These are phyloP conservation scores for Anthophora plumipes DNA, from an alignment of 2,888 invertebrate genomes.

Conservation along the genomic window DNA sequence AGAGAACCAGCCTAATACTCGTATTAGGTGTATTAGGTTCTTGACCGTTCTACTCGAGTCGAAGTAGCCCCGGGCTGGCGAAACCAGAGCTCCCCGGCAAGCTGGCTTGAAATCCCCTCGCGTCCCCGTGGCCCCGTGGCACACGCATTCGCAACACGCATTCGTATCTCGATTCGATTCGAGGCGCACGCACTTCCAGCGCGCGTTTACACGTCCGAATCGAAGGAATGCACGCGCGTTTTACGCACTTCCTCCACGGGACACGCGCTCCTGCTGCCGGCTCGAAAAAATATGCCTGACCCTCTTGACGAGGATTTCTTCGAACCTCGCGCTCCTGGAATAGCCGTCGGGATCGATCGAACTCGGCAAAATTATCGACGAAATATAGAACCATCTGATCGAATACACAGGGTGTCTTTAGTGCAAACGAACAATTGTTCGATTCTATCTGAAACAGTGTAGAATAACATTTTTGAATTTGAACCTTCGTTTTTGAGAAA, in stretches of 20 bases:
- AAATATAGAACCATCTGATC: too few species aligned
- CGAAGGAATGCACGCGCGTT: conserved; percentile 58
- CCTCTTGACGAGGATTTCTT: conserved; percentile 2
- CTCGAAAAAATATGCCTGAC: neutral
- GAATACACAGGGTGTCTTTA: too few species aligned
- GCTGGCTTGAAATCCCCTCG: conserved; percentile 35
- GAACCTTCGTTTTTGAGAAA: too few species aligned
- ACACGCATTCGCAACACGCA: conserved; percentile 48
- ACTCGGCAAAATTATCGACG: neutral
- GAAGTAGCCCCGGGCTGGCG: conserved; percentile 74
- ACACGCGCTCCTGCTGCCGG: conserved; percentile 10
- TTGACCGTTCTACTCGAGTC: conserved; percentile 72
- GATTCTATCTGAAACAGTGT: too few species aligned
- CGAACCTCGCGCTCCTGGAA: conserved; percentile 1
- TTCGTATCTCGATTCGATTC: conserved; percentile 53
- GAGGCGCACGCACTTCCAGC: conserved; percentile 59
- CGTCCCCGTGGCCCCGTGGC: neutral
- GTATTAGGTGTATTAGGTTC: conserved; percentile 74
- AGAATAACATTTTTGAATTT: too few species aligned
- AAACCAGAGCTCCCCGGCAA: conserved; percentile 77
- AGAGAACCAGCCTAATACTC: conserved; percentile 63
- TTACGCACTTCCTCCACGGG: conserved; percentile 61
- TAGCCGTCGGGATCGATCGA: neutral
- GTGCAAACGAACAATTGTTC: too few species aligned
- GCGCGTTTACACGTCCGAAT: conserved; percentile 62